Evolutionary conservation across 2,113 vertebrate genomes (phyloP).

Genomic region (Baryphthengus martii): DNA sequence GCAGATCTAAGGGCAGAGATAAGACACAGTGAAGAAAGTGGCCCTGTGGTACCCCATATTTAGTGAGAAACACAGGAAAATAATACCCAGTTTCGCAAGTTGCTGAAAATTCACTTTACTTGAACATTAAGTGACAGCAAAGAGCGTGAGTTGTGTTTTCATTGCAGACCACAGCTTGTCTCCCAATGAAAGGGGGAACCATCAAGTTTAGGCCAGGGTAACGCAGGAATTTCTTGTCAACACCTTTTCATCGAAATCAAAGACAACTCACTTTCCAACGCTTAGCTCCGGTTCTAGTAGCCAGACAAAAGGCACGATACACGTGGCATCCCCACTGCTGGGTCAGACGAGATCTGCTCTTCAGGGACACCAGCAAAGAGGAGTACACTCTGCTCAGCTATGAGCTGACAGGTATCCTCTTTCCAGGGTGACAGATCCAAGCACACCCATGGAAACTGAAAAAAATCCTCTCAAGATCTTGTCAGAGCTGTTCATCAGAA

Average conservation of each 20-base stretch:
- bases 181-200: neutral
- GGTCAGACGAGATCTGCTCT: neutral
- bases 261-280: neutral
- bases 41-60: neutral
- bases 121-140: neutral
- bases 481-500: constrained; percentile 22
- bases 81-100: neutral
- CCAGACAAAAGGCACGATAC: neutral
- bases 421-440: neutral
- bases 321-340: neutral
- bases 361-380: neutral
- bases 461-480: neutral
- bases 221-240: neutral
- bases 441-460: neutral
- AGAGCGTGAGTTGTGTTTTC: neutral
- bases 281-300: neutral
- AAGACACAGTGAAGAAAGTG: neutral
- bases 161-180: neutral
- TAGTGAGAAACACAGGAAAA: neutral
- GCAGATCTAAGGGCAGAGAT: neutral
- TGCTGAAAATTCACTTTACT: neutral
- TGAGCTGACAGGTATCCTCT: neutral
- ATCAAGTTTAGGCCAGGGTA: neutral
- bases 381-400: neutral
- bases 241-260: neutral